Evolutionary conservation across 2,113 vertebrate species (phyloP).

Genomic region (Oceanodroma tethys): DNA sequence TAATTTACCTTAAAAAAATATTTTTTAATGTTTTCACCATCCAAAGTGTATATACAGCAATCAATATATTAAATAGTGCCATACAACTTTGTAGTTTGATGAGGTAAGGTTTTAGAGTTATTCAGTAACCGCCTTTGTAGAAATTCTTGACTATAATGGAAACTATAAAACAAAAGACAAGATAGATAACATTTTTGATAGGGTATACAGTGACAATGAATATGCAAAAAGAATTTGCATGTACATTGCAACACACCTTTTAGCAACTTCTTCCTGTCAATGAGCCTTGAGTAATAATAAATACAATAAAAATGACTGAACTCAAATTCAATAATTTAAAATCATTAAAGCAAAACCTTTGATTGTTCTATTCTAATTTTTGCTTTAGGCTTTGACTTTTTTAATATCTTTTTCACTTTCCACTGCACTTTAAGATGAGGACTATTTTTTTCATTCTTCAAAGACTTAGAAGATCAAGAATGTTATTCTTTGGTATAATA

Average conservation of each 20-base stretch:
- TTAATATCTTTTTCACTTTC: not conserved
- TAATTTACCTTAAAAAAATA: not conserved
- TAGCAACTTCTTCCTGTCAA: not conserved
- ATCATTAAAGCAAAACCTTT: not conserved
- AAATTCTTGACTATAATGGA: not conserved
- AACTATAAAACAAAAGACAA: not conserved
- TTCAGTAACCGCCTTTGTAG: not conserved
- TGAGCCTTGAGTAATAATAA: not conserved
- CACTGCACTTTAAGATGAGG: not conserved
- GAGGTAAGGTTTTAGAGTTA: not conserved
- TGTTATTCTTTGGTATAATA: not conserved
- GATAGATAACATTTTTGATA: not conserved
- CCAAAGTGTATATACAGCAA: not conserved
- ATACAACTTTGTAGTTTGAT: not conserved
- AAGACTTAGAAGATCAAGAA: not conserved
- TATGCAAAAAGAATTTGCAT: not conserved
- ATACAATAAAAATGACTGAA: not conserved
- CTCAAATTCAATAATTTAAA: not conserved
- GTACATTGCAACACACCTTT: not conserved
- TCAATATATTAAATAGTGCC: not conserved
- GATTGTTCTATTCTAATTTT: not conserved
- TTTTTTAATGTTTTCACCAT: not conserved
- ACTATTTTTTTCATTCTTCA: not conserved
- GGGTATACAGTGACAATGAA: accelerated
- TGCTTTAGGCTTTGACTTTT: not conserved